Percentiles rank a stretch among this genome's conserved stretches.
Evolutionary conservation across 2,797 vertebrate genomes (phyloP).

Genomic region (Sebastes elongatus): DNA sequence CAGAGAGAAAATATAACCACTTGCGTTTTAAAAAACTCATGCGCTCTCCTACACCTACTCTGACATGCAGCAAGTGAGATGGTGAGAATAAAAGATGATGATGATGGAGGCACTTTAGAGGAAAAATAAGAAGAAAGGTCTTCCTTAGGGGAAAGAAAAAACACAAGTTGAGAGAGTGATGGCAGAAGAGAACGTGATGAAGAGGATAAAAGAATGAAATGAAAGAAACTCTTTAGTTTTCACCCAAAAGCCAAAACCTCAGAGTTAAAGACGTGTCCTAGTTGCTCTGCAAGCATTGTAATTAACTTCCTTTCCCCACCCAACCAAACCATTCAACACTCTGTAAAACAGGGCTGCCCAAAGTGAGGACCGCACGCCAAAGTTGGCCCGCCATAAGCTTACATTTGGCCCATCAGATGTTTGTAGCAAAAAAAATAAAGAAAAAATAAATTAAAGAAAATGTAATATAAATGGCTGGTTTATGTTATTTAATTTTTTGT

Average conservation of each 20-base stretch:
- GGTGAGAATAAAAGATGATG: constrained; percentile 1
- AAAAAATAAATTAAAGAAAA: too few relatives aligned
- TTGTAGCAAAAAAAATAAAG: too few relatives aligned
- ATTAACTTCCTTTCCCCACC: background rate
- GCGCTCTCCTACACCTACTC: background rate
- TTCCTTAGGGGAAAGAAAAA: background rate
- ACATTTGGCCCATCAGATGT: too few relatives aligned
- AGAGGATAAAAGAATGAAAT: background rate
- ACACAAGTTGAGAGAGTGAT: background rate
- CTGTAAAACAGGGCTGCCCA: background rate
- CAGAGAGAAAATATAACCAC: background rate
- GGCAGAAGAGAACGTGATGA: constrained; percentile 6
- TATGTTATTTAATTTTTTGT: too few relatives aligned
- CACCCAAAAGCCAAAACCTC: constrained; percentile 15
- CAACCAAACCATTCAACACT: constrained; percentile 2
- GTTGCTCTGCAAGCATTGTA: background rate
- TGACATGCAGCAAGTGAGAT: constrained; percentile 8
- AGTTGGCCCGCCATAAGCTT: too few relatives aligned
- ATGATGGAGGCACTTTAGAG: constrained; percentile 14
- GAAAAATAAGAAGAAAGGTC: background rate
- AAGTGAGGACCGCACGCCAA: too few relatives aligned
- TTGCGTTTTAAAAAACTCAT: constrained; percentile 13
- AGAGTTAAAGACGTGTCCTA: background rate
- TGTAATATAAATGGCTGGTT: too few relatives aligned
- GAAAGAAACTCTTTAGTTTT: constrained; percentile 5